phyloP scores from a whole-genome alignment of 2,888 invertebrate genomes.

The Cataglyphis albicans region DNA sequence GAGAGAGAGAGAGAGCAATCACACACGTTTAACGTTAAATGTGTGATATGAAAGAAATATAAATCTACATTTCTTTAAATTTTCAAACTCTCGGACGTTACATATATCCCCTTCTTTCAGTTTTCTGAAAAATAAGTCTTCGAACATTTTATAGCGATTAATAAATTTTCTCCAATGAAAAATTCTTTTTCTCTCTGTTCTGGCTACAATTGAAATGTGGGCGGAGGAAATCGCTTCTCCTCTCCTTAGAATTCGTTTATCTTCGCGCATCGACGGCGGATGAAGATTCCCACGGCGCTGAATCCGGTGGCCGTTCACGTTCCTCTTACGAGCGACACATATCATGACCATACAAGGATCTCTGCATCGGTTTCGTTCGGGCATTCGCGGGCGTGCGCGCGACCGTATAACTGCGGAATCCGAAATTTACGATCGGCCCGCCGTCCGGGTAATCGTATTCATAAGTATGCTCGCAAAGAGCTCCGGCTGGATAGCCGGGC shows the following conservation, averaged over 20 bases:
- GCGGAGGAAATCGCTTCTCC: neutral
- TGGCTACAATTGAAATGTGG: constrained; percentile 28
- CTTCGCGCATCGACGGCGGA: constrained; percentile 23
- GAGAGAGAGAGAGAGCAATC: neutral
- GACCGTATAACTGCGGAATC: constrained; percentile 59
- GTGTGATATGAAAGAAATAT: neutral
- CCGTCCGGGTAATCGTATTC: constrained; percentile 79
- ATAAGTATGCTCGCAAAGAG: constrained; percentile 76
- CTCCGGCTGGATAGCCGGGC: constrained; percentile 23
- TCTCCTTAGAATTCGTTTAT: constrained; percentile 22
- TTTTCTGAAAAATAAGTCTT: neutral
- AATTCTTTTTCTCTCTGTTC: constrained; percentile 1
- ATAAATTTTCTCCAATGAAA: constrained; percentile 5
- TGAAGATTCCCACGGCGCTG: constrained; percentile 42
- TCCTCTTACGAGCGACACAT: constrained; percentile 2
- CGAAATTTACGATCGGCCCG: constrained; percentile 67
- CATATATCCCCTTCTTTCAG: neutral
- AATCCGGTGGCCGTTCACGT: constrained; percentile 33
- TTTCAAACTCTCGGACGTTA: neutral
- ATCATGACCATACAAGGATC: constrained; percentile 28
- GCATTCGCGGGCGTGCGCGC: neutral
- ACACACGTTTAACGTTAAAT: neutral
- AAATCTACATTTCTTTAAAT: neutral
- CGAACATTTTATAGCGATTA: neutral
- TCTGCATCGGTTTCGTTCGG: constrained; percentile 30